A percentile compares a stretch with the other conserved stretches of the same genome.
These are phyloP conservation scores for Calliopum simillimum DNA, from an alignment of 2,888 invertebrate genomes.

Conservation along the genomic window DNA sequence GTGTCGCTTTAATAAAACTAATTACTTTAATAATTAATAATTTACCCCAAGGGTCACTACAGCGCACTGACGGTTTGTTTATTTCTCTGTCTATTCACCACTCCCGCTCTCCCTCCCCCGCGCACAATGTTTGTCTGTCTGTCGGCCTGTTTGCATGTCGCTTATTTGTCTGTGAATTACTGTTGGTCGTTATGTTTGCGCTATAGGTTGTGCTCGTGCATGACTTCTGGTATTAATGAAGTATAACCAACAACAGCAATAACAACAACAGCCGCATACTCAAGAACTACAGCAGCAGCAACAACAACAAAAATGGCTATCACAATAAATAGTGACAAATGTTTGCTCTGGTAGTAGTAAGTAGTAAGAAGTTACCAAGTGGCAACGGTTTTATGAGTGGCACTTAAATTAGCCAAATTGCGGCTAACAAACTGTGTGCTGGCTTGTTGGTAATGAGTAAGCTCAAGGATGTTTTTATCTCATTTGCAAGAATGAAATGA, in stretches of 20 bases:
- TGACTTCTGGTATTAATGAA: conserved; percentile 14
- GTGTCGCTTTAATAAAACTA: conserved; percentile 16
- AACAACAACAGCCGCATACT: not conserved
- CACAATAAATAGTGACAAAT: not conserved
- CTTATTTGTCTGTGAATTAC: not conserved
- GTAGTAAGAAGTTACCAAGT: conserved; percentile 19
- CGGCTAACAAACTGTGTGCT: conserved; percentile 54
- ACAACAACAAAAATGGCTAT: too few relatives aligned
- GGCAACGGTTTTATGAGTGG: conserved; percentile 27
- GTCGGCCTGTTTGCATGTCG: conserved; percentile 20
- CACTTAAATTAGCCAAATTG: conserved; percentile 55
- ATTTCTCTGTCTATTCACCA: conserved; percentile 9
- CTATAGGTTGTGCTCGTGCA: not conserved
- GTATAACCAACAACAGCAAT: conserved; percentile 2
- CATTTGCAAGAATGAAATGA: not conserved
- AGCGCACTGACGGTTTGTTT: not conserved
- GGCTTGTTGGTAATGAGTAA: not conserved
- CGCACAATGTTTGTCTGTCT: conserved; percentile 17
- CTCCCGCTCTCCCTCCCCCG: conserved; percentile 31
- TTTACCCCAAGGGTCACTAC: conserved; percentile 14
- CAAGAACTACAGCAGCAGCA: too few relatives aligned
- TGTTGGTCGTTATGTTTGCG: not conserved
- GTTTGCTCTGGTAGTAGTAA: conserved; percentile 10
- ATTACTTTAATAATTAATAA: conserved; percentile 31
- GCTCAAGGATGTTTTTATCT: too few relatives aligned